Conservation (phyloP, 1,140 invertebrate genomes). For the Drosophila novamexicana region DNA sequence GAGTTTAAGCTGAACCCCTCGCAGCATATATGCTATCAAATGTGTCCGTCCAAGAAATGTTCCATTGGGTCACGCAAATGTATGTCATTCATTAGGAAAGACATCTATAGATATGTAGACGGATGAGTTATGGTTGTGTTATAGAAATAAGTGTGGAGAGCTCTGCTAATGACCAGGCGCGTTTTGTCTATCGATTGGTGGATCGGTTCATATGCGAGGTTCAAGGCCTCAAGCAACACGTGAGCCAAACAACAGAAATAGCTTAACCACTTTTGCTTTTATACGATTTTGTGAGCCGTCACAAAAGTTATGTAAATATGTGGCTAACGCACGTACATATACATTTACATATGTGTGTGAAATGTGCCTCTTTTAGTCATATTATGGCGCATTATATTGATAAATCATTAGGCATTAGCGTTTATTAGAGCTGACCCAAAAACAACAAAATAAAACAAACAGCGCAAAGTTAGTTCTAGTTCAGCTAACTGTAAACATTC, state of each 20-base stretch:
- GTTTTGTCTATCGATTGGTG: slow-evolving; percentile 37
- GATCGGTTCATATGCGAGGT: slow-evolving; percentile 24
- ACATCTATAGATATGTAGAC: not conserved
- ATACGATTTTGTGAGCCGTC: slow-evolving; percentile 8
- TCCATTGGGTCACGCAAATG: slow-evolving; percentile 27
- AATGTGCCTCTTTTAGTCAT: not conserved
- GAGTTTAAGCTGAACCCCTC: not conserved
- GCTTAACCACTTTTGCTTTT: slow-evolving; percentile 48
- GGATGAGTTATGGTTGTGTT: slow-evolving; percentile 22
- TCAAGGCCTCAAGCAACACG: slow-evolving; percentile 51
- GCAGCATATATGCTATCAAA: not conserved
- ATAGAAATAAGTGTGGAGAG: slow-evolving; percentile 16
- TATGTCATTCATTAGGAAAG: slow-evolving; percentile 25
- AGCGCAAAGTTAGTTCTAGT: not conserved
- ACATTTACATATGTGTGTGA: not conserved
- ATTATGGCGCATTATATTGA: slow-evolving; percentile 28
- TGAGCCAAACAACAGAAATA: slow-evolving; percentile 28
- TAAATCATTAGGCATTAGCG: slow-evolving; percentile 38
- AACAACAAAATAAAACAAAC: slow-evolving; percentile 1
- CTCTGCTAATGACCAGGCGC: slow-evolving; percentile 22
- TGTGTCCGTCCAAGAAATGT: slow-evolving; percentile 9
- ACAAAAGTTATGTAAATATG: slow-evolving; percentile 45
- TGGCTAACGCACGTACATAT: not conserved
- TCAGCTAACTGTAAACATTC: slow-evolving; percentile 29
- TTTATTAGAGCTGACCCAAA: slow-evolving; percentile 34